Evolutionary conservation across 2,888 invertebrate genomes (phyloP).

Genomic region (Rotaria socialis): DNA sequence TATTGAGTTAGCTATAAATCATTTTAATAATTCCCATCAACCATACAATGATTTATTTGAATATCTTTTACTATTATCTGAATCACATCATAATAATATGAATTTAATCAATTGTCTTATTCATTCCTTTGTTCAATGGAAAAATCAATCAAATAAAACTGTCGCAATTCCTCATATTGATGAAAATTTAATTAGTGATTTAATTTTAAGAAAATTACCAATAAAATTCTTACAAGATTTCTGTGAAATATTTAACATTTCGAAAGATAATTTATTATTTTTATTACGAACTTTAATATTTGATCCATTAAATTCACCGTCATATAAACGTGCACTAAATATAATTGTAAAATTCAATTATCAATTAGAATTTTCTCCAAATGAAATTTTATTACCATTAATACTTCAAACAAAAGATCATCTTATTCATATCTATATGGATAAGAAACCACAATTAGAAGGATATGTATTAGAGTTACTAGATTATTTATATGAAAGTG

Average conservation of each 20-base stretch:
- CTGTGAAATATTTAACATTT: neutral
- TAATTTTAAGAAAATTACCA: neutral
- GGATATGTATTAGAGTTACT: constrained; percentile 32
- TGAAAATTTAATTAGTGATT: neutral
- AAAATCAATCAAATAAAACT: neutral
- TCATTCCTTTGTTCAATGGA: neutral
- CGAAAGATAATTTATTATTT: neutral
- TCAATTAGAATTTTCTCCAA: neutral
- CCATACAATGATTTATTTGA: neutral
- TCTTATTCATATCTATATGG: constrained; percentile 40
- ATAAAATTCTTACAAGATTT: neutral
- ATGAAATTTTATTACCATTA: constrained; percentile 43
- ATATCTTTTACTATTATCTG: neutral
- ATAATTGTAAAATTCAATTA: neutral
- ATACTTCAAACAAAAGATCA: constrained; percentile 40
- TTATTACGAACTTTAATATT: neutral
- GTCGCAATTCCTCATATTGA: neutral
- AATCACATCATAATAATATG: neutral
- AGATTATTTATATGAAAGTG: constrained; percentile 38
- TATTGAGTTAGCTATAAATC: neutral
- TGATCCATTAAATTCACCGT: neutral
- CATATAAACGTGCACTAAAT: neutral
- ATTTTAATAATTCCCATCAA: neutral
- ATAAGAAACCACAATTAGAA: neutral
- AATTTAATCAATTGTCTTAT: neutral